Conservation (phyloP, 92 coral and sea anemone species). For the Zoanthus solanderi region DNA sequence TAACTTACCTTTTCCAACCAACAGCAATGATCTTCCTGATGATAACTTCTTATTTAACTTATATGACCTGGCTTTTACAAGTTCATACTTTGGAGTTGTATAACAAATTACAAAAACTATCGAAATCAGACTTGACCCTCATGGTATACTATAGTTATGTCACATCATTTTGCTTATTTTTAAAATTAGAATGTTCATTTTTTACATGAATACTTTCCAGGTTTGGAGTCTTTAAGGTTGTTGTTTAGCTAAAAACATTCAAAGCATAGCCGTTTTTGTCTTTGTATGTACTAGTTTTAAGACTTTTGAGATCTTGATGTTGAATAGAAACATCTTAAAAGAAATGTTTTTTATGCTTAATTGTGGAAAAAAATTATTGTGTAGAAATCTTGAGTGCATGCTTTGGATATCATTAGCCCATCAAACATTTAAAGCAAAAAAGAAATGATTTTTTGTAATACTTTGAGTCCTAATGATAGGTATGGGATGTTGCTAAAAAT, state of each 20-base stretch:
- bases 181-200: conserved; percentile 1
- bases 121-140: conserved; percentile 6
- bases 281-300: conserved; percentile 1
- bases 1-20: conserved; percentile 5
- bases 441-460: conserved; percentile 11
- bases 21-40: conserved; percentile 29
- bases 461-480: conserved; percentile 12
- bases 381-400: conserved; percentile 8
- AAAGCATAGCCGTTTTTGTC: conserved; percentile 5
- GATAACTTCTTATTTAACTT: conserved; percentile 48
- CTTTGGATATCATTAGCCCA: conserved; percentile 13
- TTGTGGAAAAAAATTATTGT: conserved; percentile 1
- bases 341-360: not conserved
- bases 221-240: conserved; percentile 8
- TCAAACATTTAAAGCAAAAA: conserved; percentile 12
- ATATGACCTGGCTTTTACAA: conserved; percentile 64
- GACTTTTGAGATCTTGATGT: conserved; percentile 4
- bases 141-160: conserved; percentile 6
- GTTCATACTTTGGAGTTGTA: conserved; percentile 50
- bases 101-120: conserved; percentile 5
- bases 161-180: conserved; percentile 2
- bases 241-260: not conserved
- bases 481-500: conserved; percentile 13
- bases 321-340: conserved; percentile 5
- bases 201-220: conserved; percentile 6